Conservation (phyloP, 1,140 invertebrate genomes). For the Dinoponera quadriceps region DNA sequence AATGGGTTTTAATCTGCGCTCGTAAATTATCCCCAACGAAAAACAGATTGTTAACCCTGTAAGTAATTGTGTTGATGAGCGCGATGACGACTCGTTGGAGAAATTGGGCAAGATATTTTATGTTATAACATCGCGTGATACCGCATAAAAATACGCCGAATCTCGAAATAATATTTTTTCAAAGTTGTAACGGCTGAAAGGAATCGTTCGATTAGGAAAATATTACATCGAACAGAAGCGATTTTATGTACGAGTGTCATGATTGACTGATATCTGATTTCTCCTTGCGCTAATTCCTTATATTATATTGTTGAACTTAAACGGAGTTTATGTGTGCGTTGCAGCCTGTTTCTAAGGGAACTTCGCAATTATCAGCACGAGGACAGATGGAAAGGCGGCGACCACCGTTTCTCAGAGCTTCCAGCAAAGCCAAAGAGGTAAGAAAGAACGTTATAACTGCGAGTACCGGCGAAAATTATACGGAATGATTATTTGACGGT, state of each 20-base stretch:
- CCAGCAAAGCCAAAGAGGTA: constrained; percentile 82
- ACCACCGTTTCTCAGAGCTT: constrained; percentile 81
- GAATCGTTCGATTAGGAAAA: neutral
- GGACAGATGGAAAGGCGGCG: constrained; percentile 83
- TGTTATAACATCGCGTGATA: neutral
- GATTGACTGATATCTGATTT: too few relatives aligned
- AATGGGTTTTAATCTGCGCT: constrained; percentile 31
- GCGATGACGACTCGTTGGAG: neutral
- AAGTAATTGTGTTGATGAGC: neutral
- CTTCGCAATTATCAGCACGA: constrained; percentile 74
- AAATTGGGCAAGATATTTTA: neutral
- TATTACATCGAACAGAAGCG: neutral
- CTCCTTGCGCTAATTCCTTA: too few relatives aligned
- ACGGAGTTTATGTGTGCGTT: neutral
- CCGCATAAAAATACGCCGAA: neutral
- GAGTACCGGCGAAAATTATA: neutral
- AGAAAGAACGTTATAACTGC: neutral
- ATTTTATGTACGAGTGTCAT: too few relatives aligned
- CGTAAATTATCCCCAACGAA: neutral
- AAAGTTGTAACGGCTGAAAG: neutral
- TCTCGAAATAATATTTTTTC: neutral
- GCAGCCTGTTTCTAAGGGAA: constrained; percentile 33
- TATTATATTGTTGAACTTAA: neutral
- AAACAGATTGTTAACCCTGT: constrained; percentile 10
- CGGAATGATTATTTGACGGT: neutral